phyloP scores from a whole-genome alignment of 2,888 invertebrate species.

The Oligia fasciuncula region DNA sequence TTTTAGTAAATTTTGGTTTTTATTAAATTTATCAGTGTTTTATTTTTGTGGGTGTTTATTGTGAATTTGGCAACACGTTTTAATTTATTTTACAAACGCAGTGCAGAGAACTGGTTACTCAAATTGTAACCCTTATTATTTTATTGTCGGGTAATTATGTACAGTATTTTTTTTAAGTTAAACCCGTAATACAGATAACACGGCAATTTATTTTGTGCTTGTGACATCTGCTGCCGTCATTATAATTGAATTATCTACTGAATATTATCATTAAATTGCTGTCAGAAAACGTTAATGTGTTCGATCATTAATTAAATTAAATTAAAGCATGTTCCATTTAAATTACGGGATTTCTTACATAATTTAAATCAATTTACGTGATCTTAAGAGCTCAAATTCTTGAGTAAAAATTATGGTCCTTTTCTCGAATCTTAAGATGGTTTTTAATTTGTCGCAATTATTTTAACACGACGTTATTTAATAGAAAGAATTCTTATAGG shows the following conservation, averaged over 20 bases:
- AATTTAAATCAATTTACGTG: constrained; percentile 43
- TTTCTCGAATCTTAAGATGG: constrained; percentile 4
- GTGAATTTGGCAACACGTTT: constrained; percentile 21
- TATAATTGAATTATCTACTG: constrained; percentile 5
- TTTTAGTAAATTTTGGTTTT: constrained; percentile 5
- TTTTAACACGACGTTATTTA: neutral
- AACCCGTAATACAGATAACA: neutral
- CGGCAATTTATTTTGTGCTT: neutral
- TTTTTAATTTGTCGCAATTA: constrained; percentile 4
- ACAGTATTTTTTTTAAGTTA: neutral
- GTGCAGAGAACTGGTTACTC: neutral
- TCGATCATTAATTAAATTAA: constrained; percentile 13
- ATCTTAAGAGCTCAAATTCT: constrained; percentile 24
- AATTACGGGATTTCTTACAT: constrained; percentile 24
- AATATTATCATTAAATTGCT: constrained; percentile 5
- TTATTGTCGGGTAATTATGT: neutral
- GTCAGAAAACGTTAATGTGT: constrained; percentile 7
- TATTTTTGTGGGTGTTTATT: constrained; percentile 29
- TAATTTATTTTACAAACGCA: constrained; percentile 2
- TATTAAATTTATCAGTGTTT: constrained; percentile 10
- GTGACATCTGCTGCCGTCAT: constrained; percentile 3
- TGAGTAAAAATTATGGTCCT: neutral
- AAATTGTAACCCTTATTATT: no score
- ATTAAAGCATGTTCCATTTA: constrained; percentile 29
- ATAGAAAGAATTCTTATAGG: neutral